phyloP scores from a whole-genome alignment of 2,797 vertebrate species.

The Chiropotes sagulatus region DNA sequence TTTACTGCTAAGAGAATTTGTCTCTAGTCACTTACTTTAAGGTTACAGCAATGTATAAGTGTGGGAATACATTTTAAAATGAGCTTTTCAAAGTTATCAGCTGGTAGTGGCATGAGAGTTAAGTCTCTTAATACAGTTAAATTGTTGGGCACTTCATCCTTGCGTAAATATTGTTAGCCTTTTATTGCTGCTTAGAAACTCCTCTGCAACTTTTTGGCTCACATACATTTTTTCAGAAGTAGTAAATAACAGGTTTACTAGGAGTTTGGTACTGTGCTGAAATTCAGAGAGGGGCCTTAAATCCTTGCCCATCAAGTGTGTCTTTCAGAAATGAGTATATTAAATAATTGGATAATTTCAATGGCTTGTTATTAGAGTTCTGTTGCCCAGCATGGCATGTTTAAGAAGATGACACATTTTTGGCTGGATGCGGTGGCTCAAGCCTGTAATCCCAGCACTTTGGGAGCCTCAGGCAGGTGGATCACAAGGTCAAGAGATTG shows the following conservation, averaged over 20 bases:
- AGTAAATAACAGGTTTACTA: constrained; percentile 72
- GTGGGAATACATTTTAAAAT: constrained; percentile 24
- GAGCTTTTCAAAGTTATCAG: constrained; percentile 49
- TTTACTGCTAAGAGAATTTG: constrained; percentile 57
- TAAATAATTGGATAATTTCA: constrained; percentile 63
- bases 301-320: constrained; percentile 47
- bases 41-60: constrained; percentile 13
- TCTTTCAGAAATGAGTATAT: constrained; percentile 60
- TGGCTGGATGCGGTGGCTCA: no score
- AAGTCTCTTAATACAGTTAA: constrained; percentile 43
- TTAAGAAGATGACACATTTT: constrained; percentile 39
- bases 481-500: no score
- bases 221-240: constrained; percentile 49
- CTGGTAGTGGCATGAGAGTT: constrained; percentile 15
- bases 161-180: constrained; percentile 50
- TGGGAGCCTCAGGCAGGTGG: no score
- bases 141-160: constrained; percentile 46
- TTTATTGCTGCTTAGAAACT: constrained; percentile 63
- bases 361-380: constrained; percentile 41
- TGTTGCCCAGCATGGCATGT: constrained; percentile 37
- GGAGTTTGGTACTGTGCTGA: constrained; percentile 11
- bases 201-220: constrained; percentile 45
- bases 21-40: constrained; percentile 44
- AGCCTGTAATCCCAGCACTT: no score
- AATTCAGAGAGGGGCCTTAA: constrained; percentile 55